A percentile compares a stretch with the other conserved stretches of the same genome.
Conservation (phyloP, 2,888 invertebrate genomes). For the Cotesia congregata region DNA sequence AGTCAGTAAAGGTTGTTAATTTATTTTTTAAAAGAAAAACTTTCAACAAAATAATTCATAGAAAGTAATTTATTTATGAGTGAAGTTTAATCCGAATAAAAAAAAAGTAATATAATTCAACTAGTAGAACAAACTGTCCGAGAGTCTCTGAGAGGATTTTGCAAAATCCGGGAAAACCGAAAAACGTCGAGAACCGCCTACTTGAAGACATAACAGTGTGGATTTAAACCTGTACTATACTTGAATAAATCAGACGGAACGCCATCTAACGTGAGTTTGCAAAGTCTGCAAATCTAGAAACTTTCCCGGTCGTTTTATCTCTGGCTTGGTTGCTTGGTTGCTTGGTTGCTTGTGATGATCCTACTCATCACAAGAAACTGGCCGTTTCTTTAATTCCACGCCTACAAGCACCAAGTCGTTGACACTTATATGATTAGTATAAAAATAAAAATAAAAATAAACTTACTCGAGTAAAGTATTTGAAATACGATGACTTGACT, state of each 20-base stretch:
- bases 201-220: slow-evolving; percentile 2
- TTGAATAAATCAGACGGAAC: slow-evolving; percentile 29
- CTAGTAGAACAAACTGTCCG: neutral
- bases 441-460: slow-evolving; percentile 9
- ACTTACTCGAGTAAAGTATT: neutral
- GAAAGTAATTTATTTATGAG: too few relatives aligned
- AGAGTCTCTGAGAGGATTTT: neutral
- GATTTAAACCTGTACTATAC: slow-evolving; percentile 8
- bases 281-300: slow-evolving; percentile 12
- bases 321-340: neutral
- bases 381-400: neutral
- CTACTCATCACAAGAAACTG: neutral
- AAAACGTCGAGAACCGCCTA: slow-evolving; percentile 5
- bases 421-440: neutral
- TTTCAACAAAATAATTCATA: too few relatives aligned
- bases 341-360: neutral
- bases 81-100: neutral
- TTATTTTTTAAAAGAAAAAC: too few relatives aligned
- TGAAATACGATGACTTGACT: slow-evolving; percentile 27
- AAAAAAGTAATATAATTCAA: neutral
- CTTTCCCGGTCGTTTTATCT: slow-evolving; percentile 3
- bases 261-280: slow-evolving; percentile 24
- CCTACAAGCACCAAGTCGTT: neutral
- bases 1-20: too few relatives aligned
- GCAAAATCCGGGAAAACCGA: neutral